Evolutionary conservation across 2,797 vertebrate species (phyloP), one percentile per base, ranked within the genome.

Genomic region (Xenentodon cancila): DNA sequence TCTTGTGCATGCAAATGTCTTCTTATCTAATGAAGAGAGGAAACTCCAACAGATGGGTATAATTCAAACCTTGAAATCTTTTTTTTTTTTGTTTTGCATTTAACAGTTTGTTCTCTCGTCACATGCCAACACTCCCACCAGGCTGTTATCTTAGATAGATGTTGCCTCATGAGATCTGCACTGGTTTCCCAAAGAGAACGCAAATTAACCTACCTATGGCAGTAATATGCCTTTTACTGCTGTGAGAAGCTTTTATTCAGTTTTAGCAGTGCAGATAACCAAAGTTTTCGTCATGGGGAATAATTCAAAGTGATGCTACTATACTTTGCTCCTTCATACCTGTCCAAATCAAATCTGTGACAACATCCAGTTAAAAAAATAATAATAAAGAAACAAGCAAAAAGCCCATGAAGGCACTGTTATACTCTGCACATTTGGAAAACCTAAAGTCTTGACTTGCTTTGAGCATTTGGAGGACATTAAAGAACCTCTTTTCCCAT

Each of bases 11-110:
- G 56, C 43, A 68, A 48, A 53, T 53, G 58, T 73, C 42, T 11
- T 46, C 37, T 44, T 61, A 74, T 83, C 61, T 56, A 51, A 76
- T 74, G 48, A 68, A 49, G 22, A 32, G 46, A 65, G 25, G 47
- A 53, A 54, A 67, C 57, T 49, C 43, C 46, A 53, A 50, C 44
- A 54, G 51, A 54, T 44, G 21, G 1, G 3, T 43, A 19, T 19
- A 63, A 37, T 59, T 63, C 50, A 67, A 57, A 66, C 27, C 13
- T 34, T 58, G 45, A 53, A 43, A 22, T 46, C 13, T 17, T 66
- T 73, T 53, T 20, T 17, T 66, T 73, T 66, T 77, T 74, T 68
- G 61, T 77, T 79, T 68, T 40, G 40, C 59, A 57, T 70, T 22
- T 34, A 53, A 30, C 42, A 46, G 46, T 30, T 20, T 21, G 44